Evolutionary conservation across 1,140 invertebrate genomes (phyloP).

Genomic region (Idris sp.): DNA sequence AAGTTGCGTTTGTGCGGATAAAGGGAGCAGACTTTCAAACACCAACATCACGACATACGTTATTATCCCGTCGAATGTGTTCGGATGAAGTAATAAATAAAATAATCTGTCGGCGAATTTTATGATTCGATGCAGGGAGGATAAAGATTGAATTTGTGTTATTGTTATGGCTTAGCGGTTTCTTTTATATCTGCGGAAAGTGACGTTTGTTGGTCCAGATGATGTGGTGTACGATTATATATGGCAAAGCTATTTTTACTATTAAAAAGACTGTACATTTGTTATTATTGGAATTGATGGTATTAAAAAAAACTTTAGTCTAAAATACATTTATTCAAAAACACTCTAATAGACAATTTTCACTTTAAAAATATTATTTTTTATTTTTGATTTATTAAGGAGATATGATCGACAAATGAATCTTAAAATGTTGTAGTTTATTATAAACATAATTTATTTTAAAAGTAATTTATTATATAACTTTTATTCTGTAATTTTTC

Average conservation of each 20-base stretch:
- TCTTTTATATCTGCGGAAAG: slow-evolving; percentile 29
- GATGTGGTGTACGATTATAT: not conserved
- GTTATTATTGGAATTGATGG: slow-evolving; percentile 3
- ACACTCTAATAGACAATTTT: no score
- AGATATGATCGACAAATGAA: no score
- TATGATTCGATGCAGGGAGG: slow-evolving; percentile 28
- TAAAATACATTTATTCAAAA: no score
- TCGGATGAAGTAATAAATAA: slow-evolving; percentile 38
- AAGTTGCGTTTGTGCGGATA: slow-evolving; percentile 47
- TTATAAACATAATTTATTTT: no score
- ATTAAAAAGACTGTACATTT: not conserved
- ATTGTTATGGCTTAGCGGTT: slow-evolving; percentile 45
- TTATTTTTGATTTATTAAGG: no score
- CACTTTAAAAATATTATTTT: no score
- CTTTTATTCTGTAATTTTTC: no score
- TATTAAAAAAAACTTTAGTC: not conserved
- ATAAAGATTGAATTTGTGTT: slow-evolving; percentile 54
- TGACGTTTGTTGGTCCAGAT: slow-evolving; percentile 19
- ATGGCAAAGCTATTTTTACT: slow-evolving; percentile 9
- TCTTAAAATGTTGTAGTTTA: no score
- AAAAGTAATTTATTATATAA: no score
- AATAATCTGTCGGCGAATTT: slow-evolving; percentile 51
- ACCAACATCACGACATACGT: slow-evolving; percentile 19
- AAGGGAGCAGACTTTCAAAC: slow-evolving; percentile 26
- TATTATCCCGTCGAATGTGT: slow-evolving; percentile 45